A percentile compares a stretch with the other conserved stretches of the same genome.
Evolutionary conservation across 1,140 invertebrate species (phyloP).

Genomic region (Trypoxylus dichotomus): DNA sequence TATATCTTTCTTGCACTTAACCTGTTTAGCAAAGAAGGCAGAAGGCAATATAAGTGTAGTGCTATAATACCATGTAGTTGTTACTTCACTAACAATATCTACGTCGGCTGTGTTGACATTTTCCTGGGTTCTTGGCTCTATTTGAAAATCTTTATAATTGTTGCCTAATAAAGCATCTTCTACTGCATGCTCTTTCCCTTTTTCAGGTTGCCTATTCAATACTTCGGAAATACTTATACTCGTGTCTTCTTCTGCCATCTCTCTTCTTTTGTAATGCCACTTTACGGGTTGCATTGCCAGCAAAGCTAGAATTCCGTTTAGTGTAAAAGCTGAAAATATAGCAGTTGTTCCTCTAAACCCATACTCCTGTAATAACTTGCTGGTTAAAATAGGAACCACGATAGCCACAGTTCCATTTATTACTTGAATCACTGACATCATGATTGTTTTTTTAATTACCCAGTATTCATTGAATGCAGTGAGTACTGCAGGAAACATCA

Average conservation of each 20-base stretch:
- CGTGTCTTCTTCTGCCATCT: not conserved
- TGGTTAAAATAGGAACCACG: slow-evolving; percentile 59
- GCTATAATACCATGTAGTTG: no score
- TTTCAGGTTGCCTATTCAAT: not conserved
- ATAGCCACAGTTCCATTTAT: slow-evolving; percentile 60
- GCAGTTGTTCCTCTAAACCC: slow-evolving; percentile 62
- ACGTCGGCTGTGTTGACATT: no score
- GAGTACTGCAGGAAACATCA: slow-evolving; percentile 61
- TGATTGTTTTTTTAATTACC: slow-evolving; percentile 58
- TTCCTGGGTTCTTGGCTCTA: no score
- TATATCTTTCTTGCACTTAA: not conserved
- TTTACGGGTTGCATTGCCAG: slow-evolving; percentile 67
- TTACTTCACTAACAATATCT: no score
- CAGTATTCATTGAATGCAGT: slow-evolving; percentile 64
- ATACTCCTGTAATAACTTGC: slow-evolving; percentile 57
- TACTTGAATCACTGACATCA: slow-evolving; percentile 63
- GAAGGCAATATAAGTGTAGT: no score
- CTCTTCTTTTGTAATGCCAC: slow-evolving; percentile 63
- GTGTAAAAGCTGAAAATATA: slow-evolving; percentile 63
- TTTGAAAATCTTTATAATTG: no score
- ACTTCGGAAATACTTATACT: not conserved
- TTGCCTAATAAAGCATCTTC: no score
- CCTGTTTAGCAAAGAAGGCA: no score
- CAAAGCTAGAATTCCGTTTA: slow-evolving; percentile 65
- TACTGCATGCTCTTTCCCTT: no score